phyloP scores from a whole-genome alignment of 2,888 invertebrate genomes.

The Drosophila mettleri region DNA sequence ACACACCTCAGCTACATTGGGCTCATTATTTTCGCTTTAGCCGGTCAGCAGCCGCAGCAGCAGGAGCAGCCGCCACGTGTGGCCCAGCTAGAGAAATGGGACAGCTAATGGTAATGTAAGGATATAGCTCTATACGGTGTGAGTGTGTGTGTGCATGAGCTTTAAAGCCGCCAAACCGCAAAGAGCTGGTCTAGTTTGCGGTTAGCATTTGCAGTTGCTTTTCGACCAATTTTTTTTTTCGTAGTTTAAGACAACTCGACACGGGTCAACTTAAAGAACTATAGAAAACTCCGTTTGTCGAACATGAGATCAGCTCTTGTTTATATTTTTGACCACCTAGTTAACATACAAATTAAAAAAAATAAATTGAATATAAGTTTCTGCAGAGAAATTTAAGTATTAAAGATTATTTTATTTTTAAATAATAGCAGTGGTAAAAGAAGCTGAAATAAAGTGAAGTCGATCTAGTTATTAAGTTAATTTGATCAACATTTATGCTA shows the following conservation, averaged over 20 bases:
- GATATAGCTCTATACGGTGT: neutral
- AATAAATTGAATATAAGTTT: no score
- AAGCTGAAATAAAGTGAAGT: neutral
- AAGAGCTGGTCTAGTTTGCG: conserved; percentile 46
- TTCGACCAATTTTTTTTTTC: conserved; percentile 8
- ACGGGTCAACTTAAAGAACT: neutral
- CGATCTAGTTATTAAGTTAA: neutral
- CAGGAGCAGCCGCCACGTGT: conserved; percentile 30
- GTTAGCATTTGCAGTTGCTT: conserved; percentile 37
- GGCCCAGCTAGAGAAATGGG: conserved; percentile 37
- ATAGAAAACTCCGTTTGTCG: neutral
- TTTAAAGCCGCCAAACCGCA: conserved; percentile 66
- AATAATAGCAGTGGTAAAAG: neutral
- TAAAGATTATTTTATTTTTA: no score
- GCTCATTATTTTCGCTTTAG: conserved; percentile 77
- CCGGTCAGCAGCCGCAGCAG: conserved; percentile 55
- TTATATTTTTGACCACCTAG: no score
- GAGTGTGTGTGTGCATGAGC: conserved; percentile 36
- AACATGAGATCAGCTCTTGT: neutral
- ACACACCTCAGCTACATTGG: conserved; percentile 54
- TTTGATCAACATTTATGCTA: neutral
- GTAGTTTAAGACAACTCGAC: conserved; percentile 6
- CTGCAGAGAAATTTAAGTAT: no score
- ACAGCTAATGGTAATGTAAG: conserved; percentile 43
- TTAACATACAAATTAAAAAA: no score